phyloP scores from a whole-genome alignment of 1,140 invertebrate species.

The Penaeus vannamei region DNA sequence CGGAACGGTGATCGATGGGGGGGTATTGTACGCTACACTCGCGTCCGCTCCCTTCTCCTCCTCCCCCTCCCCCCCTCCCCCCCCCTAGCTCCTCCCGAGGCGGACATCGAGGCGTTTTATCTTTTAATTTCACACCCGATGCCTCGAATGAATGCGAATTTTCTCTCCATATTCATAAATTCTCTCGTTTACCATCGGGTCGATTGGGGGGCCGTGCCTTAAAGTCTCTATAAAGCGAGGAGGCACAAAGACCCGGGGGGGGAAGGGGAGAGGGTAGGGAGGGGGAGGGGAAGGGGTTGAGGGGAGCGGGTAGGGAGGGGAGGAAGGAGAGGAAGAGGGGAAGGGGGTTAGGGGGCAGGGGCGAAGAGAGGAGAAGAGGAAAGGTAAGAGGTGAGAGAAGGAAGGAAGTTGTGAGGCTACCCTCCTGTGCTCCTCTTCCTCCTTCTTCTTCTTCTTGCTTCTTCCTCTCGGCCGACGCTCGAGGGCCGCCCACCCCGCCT shows the following conservation, averaged over 20 bases:
- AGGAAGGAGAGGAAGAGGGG: background rate
- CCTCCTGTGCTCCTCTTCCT: background rate
- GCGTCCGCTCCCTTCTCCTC: background rate
- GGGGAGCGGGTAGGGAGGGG: background rate
- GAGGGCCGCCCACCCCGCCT: background rate
- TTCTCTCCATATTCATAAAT: constrained; percentile 66
- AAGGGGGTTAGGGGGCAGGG: background rate
- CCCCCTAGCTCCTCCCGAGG: background rate
- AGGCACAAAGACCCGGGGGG: constrained; percentile 22
- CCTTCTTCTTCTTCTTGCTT: background rate
- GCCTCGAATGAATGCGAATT: constrained; percentile 59
- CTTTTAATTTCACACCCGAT: constrained; percentile 65
- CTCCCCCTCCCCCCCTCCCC: background rate
- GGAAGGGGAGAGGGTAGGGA: background rate
- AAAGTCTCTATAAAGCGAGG: constrained; percentile 33
- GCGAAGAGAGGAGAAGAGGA: too few species aligned
- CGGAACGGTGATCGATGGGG: constrained; percentile 11
- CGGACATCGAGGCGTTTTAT: constrained; percentile 59
- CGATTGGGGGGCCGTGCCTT: constrained; percentile 45
- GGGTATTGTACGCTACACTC: constrained; percentile 10
- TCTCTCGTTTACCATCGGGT: constrained; percentile 62
- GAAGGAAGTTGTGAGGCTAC: background rate
- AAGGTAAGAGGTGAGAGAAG: background rate
- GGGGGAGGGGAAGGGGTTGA: background rate
- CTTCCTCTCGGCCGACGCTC: background rate